Percentiles rank a stretch among this genome's conserved stretches.
These are phyloP conservation scores for Ahaetulla prasina DNA, from an alignment of 2,113 vertebrate species.

Conservation along the genomic window DNA sequence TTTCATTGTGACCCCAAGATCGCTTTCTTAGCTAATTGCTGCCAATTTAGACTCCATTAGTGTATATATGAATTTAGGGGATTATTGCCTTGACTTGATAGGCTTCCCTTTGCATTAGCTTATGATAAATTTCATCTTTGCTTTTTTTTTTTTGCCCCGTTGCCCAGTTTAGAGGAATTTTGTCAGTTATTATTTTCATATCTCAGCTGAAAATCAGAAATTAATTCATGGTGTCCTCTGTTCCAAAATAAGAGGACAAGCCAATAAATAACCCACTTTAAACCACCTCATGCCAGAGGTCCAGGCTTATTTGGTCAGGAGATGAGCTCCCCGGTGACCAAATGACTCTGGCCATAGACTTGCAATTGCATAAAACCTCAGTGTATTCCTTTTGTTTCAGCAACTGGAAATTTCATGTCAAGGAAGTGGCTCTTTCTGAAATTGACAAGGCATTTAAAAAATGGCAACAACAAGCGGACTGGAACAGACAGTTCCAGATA, in stretches of 20 bases:
- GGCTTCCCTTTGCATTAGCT: background rate
- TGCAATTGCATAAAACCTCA: background rate
- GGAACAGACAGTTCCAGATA: background rate
- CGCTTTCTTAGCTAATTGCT: slow-evolving; percentile 10
- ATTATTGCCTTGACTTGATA: background rate
- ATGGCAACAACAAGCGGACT: background rate
- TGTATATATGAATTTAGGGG: background rate
- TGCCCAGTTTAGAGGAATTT: background rate
- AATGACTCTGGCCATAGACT: background rate
- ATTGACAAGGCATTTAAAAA: background rate
- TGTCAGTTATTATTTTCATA: background rate
- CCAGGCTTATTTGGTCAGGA: background rate
- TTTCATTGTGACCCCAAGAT: slow-evolving; percentile 19
- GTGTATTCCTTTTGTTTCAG: background rate
- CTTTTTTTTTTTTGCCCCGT: background rate
- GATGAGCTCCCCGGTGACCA: background rate
- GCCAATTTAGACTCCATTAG: slow-evolving; percentile 13
- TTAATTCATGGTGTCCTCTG: background rate
- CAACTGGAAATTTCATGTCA: background rate
- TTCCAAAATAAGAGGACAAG: background rate
- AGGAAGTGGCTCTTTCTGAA: background rate
- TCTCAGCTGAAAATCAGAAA: background rate
- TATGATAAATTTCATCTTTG: background rate
- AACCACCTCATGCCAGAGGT: background rate
- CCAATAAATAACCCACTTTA: background rate